Conservation (phyloP, 2,888 invertebrate genomes). For the Liopterus haemorrhoidalis region DNA sequence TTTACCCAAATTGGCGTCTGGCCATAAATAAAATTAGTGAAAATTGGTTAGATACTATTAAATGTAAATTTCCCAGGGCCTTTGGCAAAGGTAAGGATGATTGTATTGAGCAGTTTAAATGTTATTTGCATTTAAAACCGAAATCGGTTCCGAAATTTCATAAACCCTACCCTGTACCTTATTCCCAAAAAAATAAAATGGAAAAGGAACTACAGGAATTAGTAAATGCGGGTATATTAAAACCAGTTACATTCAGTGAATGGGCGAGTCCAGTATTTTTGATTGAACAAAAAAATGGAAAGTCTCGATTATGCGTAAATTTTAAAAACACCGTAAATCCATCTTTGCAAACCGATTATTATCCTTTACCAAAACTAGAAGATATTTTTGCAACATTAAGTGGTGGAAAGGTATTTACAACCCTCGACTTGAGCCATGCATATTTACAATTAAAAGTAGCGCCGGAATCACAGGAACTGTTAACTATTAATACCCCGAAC, state of each 20-base stretch:
- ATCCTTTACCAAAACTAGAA: slow-evolving; percentile 34
- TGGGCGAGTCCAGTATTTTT: slow-evolving; percentile 28
- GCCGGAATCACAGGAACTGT: slow-evolving; percentile 23
- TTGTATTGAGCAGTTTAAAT: neutral
- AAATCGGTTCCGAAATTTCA: neutral
- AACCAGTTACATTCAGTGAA: slow-evolving; percentile 33
- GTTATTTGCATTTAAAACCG: neutral
- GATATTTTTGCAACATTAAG: slow-evolving; percentile 33
- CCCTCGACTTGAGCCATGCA: slow-evolving; percentile 30
- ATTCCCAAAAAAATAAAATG: too few relatives aligned
- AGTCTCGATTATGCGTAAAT: slow-evolving; percentile 34
- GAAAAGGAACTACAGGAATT: too few relatives aligned
- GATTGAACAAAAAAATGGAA: slow-evolving; percentile 17
- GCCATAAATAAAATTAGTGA: neutral
- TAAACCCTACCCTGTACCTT: neutral
- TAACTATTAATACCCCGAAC: slow-evolving; percentile 32
- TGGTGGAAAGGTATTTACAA: slow-evolving; percentile 29
- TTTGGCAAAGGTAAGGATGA: neutral
- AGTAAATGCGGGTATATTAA: slow-evolving; percentile 26
- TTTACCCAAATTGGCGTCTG: neutral
- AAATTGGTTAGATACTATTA: neutral
- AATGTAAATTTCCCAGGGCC: neutral
- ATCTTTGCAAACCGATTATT: slow-evolving; percentile 29
- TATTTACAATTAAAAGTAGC: slow-evolving; percentile 31
- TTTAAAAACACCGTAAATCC: slow-evolving; percentile 33